These are phyloP conservation scores for Rhizomys pruinosus DNA, from an alignment of 2,113 vertebrate genomes.

Conservation along the genomic window DNA sequence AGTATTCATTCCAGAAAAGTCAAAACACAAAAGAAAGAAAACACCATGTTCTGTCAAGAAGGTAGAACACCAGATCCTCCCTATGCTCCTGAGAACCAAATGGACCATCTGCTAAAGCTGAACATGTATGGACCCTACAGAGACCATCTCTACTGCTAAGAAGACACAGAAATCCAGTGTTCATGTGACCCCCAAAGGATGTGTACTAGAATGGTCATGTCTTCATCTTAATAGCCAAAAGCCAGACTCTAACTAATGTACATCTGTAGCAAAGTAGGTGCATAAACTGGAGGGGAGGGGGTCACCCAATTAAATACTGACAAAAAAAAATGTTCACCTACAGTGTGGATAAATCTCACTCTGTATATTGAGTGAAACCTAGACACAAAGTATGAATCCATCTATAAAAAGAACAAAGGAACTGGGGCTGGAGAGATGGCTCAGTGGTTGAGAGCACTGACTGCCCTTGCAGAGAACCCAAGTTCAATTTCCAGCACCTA, in stretches of 20 bases:
- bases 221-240: neutral
- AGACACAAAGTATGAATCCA: neutral
- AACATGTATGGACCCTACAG: neutral
- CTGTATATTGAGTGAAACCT: neutral
- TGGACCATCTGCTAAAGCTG: neutral
- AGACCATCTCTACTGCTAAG: neutral
- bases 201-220: neutral
- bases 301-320: neutral
- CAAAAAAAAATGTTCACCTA: neutral
- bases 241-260: neutral
- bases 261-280: neutral
- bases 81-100: neutral
- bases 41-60: neutral
- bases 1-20: neutral
- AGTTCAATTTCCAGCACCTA: too few relatives aligned
- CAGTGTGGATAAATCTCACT: neutral
- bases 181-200: neutral
- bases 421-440: too few relatives aligned
- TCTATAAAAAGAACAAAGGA: neutral
- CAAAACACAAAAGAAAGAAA: constrained; percentile 13
- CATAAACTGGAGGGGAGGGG: neutral
- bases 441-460: too few relatives aligned
- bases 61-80: too few relatives aligned
- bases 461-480: too few relatives aligned
- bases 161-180: neutral